Base-by-base conservation (phyloP, 2,113 vertebrate species). In the Neoarius graeffei region DNA sequence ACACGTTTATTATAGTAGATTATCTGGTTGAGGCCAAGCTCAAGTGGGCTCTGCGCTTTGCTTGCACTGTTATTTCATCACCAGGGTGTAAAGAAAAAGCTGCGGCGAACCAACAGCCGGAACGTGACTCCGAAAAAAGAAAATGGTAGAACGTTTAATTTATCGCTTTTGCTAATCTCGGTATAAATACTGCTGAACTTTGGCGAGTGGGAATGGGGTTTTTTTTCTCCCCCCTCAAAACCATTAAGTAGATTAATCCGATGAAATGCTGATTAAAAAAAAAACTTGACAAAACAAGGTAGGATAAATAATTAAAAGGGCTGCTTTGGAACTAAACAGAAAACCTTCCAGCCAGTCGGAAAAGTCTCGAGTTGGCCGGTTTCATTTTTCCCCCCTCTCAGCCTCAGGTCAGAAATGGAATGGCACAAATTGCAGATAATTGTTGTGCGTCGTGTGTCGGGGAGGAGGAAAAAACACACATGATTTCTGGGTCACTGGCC, bases 161-260 rank as follows among this genome's bases (percentile, higher is more conserved):
- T 27, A 15, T 80, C 62, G 87, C 79, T 86, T 83, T 87, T 85
- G 71, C 71, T 76, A 13, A 89, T 89, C 81, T 83, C 48, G 73
- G 77, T 88, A 88, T 91, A 88, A 91, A 91, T 83, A 92, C 91
- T 91, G 90, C 91, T 90, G 79, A 88, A 93, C 92, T 92, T 42
- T 94, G 94, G 92, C 91, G 93, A 94, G 84, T 94, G 91, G 93
- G 92, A 96, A 35, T 69, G 52, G 1, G 1, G 1, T 54, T 54
- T 94, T 94, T 92, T 94, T 52, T 66, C 52, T 20, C 3, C 27
- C 13, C 13, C 88, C 74, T 77, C 42, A 42, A 92, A 91, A 93
- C 94, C 95, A 96, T 95, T 96, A 95, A 91, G 90, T 91, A 95
- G 95, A 96, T 95, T 95, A 96, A 96, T 95, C 95, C 94, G 93